Percentiles rank a stretch among this genome's conserved stretches.
These are phyloP conservation scores for Dendrophyllia cribrosa DNA, from an alignment of 64 coral and sea anemone genomes.

Conservation along the genomic window DNA sequence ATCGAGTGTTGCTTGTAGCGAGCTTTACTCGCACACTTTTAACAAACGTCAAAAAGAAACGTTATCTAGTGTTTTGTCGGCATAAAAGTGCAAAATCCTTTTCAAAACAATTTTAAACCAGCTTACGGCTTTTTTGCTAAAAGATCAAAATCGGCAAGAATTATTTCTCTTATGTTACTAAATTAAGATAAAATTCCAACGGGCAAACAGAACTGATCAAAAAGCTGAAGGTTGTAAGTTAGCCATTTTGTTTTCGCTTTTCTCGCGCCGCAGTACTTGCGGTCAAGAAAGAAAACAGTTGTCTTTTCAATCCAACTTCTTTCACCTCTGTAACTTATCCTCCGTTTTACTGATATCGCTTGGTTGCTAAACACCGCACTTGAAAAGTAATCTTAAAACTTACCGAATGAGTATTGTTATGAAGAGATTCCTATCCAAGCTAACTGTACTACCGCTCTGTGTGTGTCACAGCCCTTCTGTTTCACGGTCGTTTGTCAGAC, in stretches of 20 bases:
- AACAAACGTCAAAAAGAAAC: neutral
- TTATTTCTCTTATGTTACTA: neutral
- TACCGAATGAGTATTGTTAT: neutral
- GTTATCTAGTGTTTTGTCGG: neutral
- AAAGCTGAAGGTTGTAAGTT: neutral
- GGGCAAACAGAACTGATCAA: neutral
- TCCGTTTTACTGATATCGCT: no score
- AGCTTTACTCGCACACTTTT: neutral
- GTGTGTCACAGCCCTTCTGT: slow-evolving; percentile 1
- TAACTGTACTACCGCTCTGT: neutral
- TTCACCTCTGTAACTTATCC: neutral
- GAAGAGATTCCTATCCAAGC: neutral
- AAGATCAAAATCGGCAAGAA: neutral
- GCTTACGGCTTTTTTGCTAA: neutral
- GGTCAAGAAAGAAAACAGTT: slow-evolving; percentile 7
- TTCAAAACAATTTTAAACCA: slow-evolving; percentile 2
- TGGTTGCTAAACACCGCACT: neutral
- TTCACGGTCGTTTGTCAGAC: slow-evolving; percentile 2
- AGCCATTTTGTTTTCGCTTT: neutral
- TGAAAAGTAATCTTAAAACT: neutral
- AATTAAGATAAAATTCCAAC: neutral
- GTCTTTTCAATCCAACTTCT: neutral
- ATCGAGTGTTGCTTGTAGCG: neutral
- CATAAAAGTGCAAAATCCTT: neutral
- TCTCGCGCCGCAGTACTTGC: neutral